phyloP scores from a whole-genome alignment of 2,888 invertebrate species.

The Chaetogeoica ovagalla region DNA sequence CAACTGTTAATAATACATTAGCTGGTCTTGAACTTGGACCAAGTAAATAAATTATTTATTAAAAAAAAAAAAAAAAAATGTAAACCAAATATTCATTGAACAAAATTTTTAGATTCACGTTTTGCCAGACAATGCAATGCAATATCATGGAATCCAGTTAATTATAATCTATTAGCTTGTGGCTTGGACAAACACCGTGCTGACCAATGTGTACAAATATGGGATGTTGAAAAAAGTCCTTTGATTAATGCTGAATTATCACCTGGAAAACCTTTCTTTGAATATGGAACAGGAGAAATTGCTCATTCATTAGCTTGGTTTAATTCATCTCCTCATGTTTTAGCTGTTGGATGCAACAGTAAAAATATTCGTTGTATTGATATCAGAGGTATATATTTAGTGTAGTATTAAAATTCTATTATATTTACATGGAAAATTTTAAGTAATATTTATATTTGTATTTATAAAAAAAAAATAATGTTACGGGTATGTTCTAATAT shows the following conservation, averaged over 20 bases:
- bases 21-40: slow-evolving; percentile 77
- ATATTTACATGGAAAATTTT: neutral
- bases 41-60: slow-evolving; percentile 56
- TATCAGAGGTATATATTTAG: slow-evolving; percentile 71
- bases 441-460: too few relatives aligned
- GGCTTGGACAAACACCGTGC: slow-evolving; percentile 88
- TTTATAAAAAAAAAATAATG: too few relatives aligned
- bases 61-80: neutral
- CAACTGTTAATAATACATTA: slow-evolving; percentile 69
- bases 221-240: slow-evolving; percentile 74
- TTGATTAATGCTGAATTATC: slow-evolving; percentile 52
- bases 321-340: slow-evolving; percentile 70
- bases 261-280: slow-evolving; percentile 67
- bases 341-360: slow-evolving; percentile 87
- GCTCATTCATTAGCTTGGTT: slow-evolving; percentile 87
- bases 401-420: neutral
- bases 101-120: slow-evolving; percentile 69
- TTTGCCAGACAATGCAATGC: slow-evolving; percentile 84
- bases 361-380: slow-evolving; percentile 88
- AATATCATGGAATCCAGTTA: slow-evolving; percentile 83
- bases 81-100: neutral
- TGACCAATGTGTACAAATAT: slow-evolving; percentile 84
- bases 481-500: too few relatives aligned
- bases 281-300: slow-evolving; percentile 81
- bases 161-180: slow-evolving; percentile 79